Evolutionary conservation across 2,888 invertebrate genomes (phyloP), one percentile per base, ranked within the genome.

Genomic region (Linhomoeus sp.): DNA sequence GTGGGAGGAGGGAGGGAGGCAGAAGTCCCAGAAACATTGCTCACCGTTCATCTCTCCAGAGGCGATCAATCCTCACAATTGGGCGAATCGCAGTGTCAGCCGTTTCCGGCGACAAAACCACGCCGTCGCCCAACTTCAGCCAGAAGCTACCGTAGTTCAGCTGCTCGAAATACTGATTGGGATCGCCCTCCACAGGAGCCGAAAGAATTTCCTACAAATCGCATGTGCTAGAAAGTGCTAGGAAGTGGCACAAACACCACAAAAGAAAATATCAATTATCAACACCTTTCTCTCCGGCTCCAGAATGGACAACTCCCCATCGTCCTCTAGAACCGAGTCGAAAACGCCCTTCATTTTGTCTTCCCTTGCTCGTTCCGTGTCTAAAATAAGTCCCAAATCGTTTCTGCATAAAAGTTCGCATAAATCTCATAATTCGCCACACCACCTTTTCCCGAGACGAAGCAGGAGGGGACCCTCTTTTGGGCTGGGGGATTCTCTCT

Each of bases 91-190:
- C 3, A 2, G 43, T 22, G 33, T 12, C 43, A 22, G 19, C 17
- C 7, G 23, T 3, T 7, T 3, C 3, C 9, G 19, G 9, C 5
- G 12, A 84, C 17, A 92, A 85, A 63, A 90, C 88, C 40, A 94
- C 90, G 66, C 80, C 87, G 68, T 97, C 92, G 1, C 94, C 70
- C 61, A 70, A 53, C 56, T 68, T 69, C 52, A 66, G 66, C 50
- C 64, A 60, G n/a, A 48, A 45, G 5, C 54, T 55, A 24, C 48
- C 47, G 48, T 45, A 80, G 62, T 82, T 83, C 66, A 81, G 83
- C 63, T 94, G 92, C 65, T 92, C 88, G 67, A 82, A 94, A 69
- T 85, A 87, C 0, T 77, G 78, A n/a, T n/a, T n/a, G n/a, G n/a
- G n/a, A n/a, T n/a, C n/a, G n/a, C n/a, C n/a, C n/a, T n/a, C n/a